A percentile compares a stretch with the other conserved stretches of the same genome.
Evolutionary conservation across 2,113 vertebrate species (phyloP).

Genomic region (Tyrannus savana): DNA sequence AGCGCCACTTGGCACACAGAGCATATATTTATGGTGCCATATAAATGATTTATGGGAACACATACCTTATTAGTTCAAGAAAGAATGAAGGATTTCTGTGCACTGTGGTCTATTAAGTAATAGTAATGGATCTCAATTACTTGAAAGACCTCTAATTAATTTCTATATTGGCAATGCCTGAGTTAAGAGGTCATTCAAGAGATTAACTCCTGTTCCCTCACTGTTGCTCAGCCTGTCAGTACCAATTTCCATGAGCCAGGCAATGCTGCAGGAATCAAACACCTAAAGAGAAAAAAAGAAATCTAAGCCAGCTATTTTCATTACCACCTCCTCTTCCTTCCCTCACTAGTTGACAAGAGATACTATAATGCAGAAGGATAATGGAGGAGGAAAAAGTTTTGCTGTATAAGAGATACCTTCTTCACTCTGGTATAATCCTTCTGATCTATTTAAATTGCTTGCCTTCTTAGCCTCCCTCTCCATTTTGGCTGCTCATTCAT

Average conservation of each 20-base stretch:
- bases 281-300: background rate
- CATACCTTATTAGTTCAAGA: constrained; percentile 1
- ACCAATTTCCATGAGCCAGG: background rate
- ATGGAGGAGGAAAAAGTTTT: background rate
- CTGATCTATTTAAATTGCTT: constrained; percentile 13
- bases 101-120: constrained; percentile 28
- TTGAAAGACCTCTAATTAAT: constrained; percentile 55
- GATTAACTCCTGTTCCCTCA: constrained; percentile 2
- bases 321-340: background rate
- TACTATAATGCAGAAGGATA: constrained; percentile 14
- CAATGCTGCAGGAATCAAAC: constrained; percentile 1
- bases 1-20: accelerated
- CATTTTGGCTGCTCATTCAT: constrained; percentile 6
- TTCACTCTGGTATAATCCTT: background rate
- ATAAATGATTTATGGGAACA: constrained; percentile 18
- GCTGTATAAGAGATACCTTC: background rate
- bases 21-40: background rate
- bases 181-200: constrained; percentile 17
- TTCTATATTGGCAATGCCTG: constrained; percentile 30
- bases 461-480: background rate
- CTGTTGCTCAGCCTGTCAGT: background rate
- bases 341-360: background rate
- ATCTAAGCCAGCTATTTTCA: constrained; percentile 18
- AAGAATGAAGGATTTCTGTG: constrained; percentile 17
- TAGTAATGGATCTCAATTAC: constrained; percentile 50